Evolutionary conservation across 2,113 vertebrate species (phyloP).

Genomic region (Oreotrochilus melanogaster): DNA sequence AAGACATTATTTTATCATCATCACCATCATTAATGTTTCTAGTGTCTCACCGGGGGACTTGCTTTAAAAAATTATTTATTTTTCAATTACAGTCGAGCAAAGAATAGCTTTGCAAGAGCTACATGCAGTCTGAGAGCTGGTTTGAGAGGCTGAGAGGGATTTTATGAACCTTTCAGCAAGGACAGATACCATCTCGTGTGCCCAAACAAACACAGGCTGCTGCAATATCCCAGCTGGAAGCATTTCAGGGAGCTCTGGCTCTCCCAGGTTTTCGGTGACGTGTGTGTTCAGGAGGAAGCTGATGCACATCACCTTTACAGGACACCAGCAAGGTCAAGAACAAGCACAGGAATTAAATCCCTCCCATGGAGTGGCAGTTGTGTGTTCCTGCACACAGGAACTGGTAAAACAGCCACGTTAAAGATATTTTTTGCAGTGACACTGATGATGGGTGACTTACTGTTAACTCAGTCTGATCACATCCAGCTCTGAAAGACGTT

Average conservation of each 20-base stretch:
- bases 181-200: background rate
- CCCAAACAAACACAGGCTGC: background rate
- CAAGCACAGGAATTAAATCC: background rate
- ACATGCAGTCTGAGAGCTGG: background rate
- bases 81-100: background rate
- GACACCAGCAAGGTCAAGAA: background rate
- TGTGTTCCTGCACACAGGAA: background rate
- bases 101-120: background rate
- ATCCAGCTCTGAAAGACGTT: background rate
- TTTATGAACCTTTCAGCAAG: background rate
- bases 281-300: background rate
- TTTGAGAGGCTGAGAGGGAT: background rate
- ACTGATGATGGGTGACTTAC: background rate
- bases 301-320: background rate
- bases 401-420: background rate
- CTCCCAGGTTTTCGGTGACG: background rate
- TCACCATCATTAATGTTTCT: background rate
- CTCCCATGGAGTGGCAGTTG: rapidly evolving
- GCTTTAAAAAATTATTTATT: background rate
- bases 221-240: background rate
- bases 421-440: background rate
- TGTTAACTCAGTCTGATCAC: background rate
- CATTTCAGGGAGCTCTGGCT: background rate
- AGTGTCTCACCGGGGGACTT: background rate
- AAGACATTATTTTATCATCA: background rate